Base-by-base conservation (phyloP, 2,113 vertebrate species). In the Mirza zaza region DNA sequence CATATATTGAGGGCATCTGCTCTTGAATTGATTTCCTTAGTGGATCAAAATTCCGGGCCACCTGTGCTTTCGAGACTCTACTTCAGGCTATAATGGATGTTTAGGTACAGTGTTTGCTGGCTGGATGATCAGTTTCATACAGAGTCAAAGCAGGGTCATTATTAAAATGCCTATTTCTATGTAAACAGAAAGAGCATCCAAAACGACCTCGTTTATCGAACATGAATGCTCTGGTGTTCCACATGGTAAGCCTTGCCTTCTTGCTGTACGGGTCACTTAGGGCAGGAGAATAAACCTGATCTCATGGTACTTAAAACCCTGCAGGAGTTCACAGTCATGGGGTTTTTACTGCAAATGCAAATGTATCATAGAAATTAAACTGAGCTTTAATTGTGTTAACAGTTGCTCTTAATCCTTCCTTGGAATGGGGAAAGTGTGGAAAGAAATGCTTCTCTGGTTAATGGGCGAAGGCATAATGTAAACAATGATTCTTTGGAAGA, bases 331-430 rank as follows among this genome's bases (percentile, higher is more conserved):
- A 59, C 27, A 20, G 80, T 90, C 85, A 17, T 61, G 81, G 59
- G 25, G 84, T 81, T 97, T 96, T 96, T 91, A 87, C 65, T 93
- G 87, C 86, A 92, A 94, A 94, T 90, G 42, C 95, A 96, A 97
- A 87, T 91, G 65, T n/a, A 65, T 90, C 55, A 57, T 90, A 91
- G 82, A 97, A 95, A 97, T 93, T 91, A 97, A 95, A 96, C 45
- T 94, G 79, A 96, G 76, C 68, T 97, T 96, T 93, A 94, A 96
- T 97, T 96, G 92, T 83, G 73, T 83, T 97, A 94, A 92, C 92
- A 87, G 91, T 93, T 94, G 45, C 70, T 96, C 86, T 90, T 90
- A 88, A 89, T 97, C 89, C 63, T 97, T 82, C 87, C 83, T 94
- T 68, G 65, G 82, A 71, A 70, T 87, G 61, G n/a, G 6, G 55